Evolutionary conservation across 2,888 invertebrate genomes (phyloP).

Genomic region (Uloborus plumipes): DNA sequence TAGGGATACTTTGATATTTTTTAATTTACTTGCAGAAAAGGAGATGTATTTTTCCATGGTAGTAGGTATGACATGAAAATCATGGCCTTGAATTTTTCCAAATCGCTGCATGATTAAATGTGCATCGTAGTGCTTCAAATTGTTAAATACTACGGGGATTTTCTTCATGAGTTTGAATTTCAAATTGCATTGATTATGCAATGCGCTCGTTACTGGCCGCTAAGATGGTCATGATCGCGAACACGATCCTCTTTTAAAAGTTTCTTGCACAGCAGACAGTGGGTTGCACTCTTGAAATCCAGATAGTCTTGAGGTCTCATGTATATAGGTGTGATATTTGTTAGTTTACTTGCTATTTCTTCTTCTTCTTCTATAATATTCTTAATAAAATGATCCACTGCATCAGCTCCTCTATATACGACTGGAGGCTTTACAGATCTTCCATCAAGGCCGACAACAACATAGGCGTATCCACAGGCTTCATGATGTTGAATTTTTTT

Average conservation of each 20-base stretch:
- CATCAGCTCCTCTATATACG: conserved; percentile 17
- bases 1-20: no score
- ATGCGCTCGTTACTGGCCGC: conserved; percentile 14
- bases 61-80: conserved; percentile 12
- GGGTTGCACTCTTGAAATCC: neutral
- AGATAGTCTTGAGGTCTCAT: neutral
- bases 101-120: conserved; percentile 37
- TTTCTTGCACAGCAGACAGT: neutral
- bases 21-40: no score
- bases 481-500: conserved; percentile 8
- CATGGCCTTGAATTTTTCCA: conserved; percentile 23
- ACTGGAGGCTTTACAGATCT: neutral
- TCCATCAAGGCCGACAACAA: neutral
- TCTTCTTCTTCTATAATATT: no score
- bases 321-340: neutral
- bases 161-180: neutral
- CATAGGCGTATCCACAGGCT: conserved; percentile 28
- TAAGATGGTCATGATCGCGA: conserved; percentile 15
- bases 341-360: no score
- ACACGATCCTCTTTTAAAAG: neutral
- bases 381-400: conserved; percentile 7
- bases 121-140: conserved; percentile 21
- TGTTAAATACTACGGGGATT: no score
- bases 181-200: conserved; percentile 11
- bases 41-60: conserved; percentile 36